Evolutionary conservation across 1,140 invertebrate species (phyloP).

Genomic region (Nasonia longicornis): DNA sequence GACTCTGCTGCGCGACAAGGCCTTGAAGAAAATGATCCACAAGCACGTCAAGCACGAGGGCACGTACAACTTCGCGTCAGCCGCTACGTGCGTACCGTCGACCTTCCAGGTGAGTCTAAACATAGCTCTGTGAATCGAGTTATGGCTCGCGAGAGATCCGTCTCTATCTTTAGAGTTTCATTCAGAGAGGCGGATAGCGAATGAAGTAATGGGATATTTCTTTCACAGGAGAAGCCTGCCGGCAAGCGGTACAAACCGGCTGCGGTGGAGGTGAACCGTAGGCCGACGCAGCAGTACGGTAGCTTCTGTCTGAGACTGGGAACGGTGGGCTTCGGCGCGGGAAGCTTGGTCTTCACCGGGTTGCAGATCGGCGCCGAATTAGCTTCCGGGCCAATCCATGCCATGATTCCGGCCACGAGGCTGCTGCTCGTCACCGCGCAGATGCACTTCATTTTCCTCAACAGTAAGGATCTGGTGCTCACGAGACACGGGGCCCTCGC

Average conservation of each 20-base stretch:
- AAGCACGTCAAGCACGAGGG: slow-evolving; percentile 55
- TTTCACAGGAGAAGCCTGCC: background rate
- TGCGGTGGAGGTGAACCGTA: background rate
- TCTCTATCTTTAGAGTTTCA: no score
- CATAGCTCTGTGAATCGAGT: background rate
- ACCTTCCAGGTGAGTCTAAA: background rate
- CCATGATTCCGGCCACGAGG: slow-evolving; percentile 71
- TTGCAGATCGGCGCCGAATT: slow-evolving; percentile 75
- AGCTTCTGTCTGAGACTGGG: slow-evolving; percentile 87
- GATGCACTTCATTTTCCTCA: slow-evolving; percentile 78
- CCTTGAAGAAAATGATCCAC: slow-evolving; percentile 62
- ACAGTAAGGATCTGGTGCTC: slow-evolving; percentile 74
- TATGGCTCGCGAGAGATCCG: background rate
- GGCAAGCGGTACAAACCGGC: background rate
- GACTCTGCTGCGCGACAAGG: slow-evolving; percentile 76
- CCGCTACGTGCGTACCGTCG: background rate
- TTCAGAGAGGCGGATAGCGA: no score
- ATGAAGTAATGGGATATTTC: no score
- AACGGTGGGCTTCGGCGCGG: slow-evolving; percentile 80
- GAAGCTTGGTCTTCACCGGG: slow-evolving; percentile 77
- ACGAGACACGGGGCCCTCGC: slow-evolving; percentile 76
- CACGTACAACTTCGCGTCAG: slow-evolving; percentile 47
- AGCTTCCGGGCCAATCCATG: slow-evolving; percentile 69
- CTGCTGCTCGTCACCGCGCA: slow-evolving; percentile 75
- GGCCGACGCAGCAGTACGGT: slow-evolving; percentile 75